Evolutionary conservation across 1,140 invertebrate species (phyloP).

Genomic region (Stegodyphus mimosarum): DNA sequence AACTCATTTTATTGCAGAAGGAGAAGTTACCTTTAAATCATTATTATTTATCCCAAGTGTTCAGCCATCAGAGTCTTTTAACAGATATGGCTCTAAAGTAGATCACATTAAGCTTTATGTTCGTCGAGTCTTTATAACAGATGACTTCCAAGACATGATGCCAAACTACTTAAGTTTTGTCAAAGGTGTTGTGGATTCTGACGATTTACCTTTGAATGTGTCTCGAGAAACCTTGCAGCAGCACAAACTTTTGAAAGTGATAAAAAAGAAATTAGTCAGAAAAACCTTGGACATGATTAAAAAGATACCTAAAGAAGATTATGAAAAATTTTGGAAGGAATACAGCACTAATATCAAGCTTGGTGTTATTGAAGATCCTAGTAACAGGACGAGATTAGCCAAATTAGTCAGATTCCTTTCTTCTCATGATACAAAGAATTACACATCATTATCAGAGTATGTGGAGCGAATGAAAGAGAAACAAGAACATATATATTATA

Average conservation of each 20-base stretch:
- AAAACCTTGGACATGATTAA: conserved; percentile 99
- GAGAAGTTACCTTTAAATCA: conserved; percentile 96
- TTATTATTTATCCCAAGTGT: conserved; percentile 93
- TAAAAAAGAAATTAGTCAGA: conserved; percentile 98
- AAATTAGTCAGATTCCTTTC: conserved; percentile 94
- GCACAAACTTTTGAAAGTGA: conserved; percentile 98
- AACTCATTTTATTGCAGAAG: conserved; percentile 98
- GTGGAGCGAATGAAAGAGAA: conserved; percentile 97
- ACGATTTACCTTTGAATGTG: conserved; percentile 98
- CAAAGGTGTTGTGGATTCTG: conserved; percentile 95
- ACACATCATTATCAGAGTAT: conserved; percentile 88
- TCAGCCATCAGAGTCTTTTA: conserved; percentile 97
- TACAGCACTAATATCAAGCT: conserved; percentile 99
- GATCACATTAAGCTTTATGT: conserved; percentile 98
- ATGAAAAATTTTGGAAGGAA: conserved; percentile 98
- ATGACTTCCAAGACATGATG: conserved; percentile 99
- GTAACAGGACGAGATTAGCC: conserved; percentile 93
- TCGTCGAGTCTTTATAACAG: conserved; percentile 97
- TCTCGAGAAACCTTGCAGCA: conserved; percentile 96
- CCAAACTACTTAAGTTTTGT: conserved; percentile 97
- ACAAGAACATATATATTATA: conserved; percentile 96
- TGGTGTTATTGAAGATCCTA: conserved; percentile 97
- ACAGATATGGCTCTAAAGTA: conserved; percentile 77
- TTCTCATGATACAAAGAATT: conserved; percentile 76
- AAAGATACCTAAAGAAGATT: conserved; percentile 92